Evolutionary conservation across 1,140 invertebrate genomes (phyloP), one percentile per base, ranked within the genome.

Genomic region (Bactericera cockerelli): DNA sequence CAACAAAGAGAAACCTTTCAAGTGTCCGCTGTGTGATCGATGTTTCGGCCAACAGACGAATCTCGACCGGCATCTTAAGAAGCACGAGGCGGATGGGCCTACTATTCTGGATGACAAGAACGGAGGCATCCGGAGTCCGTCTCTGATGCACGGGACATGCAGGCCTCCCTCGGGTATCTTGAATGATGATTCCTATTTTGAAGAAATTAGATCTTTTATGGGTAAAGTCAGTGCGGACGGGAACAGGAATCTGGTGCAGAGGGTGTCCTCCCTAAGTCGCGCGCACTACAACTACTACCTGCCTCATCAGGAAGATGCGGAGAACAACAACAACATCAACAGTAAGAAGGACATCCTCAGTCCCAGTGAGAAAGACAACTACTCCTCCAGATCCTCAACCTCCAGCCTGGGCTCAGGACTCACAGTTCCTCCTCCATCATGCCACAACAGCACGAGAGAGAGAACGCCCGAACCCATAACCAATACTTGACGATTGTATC

Each of bases 21-120:
- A 87, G 67, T 89, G 86, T 71, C 84, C 85, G 60, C 77, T 88
- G 26, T 88, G 86, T 68, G 86, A 91, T 69, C 77, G 89, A 54
- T 95, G 93, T 71, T 98, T 98, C 71, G 95, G 95, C 0, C 95
- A 99, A 72, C 95, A 98, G 73, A 98, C 95, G 1, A 99, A 98
- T 72, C 77, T 98, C 28, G 95, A 98, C 73, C 78, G 96, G 61
- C 96, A 98, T 70, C 73, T 98, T 66, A 93, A 95, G 79, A 98
- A 98, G 68, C 95, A 99, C 72, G 93, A 98, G 67, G 84, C 86
- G n/a, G 88, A 92, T 67, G 87, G 87, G 0, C 80, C 81, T 0
- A 82, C 81, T 61, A 82, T 84, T 68, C 69, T 84, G 24, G 81
- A 83, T 66, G 82, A 84, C 63, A 64, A 74, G 39, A 69, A 65